Conservation (phyloP, 2,888 invertebrate genomes). For the Gryllus longicercus region DNA sequence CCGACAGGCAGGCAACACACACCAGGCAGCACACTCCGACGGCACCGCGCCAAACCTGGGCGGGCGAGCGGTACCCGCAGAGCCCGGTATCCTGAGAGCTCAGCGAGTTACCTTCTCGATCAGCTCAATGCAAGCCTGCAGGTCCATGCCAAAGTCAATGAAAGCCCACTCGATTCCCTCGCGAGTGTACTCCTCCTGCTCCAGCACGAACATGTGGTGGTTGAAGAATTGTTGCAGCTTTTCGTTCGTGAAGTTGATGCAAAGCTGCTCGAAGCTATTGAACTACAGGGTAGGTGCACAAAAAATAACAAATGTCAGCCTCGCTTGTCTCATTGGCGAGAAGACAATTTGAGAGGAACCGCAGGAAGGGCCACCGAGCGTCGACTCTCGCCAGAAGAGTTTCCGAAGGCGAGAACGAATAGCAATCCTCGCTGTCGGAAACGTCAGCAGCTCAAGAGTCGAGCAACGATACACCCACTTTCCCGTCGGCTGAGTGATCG, state of each 20-base stretch:
- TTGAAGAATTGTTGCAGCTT: constrained; percentile 89
- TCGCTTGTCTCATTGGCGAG: background rate
- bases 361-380: no score
- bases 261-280: constrained; percentile 89
- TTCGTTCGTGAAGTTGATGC: constrained; percentile 93
- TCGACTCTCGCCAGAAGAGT: no score
- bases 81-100: background rate
- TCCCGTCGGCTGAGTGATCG: no score
- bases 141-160: constrained; percentile 91
- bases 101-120: constrained; percentile 65
- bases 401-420: no score
- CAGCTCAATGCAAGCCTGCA: constrained; percentile 76
- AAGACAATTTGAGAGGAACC: background rate
- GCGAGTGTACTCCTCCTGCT: constrained; percentile 88
- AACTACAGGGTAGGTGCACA: constrained; percentile 17
- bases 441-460: no score
- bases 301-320: constrained; percentile 18
- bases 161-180: constrained; percentile 91
- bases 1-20: background rate
- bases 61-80: constrained; percentile 10
- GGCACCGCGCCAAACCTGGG: constrained; percentile 8
- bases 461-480: no score
- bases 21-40: background rate
- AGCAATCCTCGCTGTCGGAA: no score
- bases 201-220: constrained; percentile 90